Percentiles rank a stretch among this genome's conserved stretches.
Evolutionary conservation across 2,113 vertebrate genomes (phyloP).

Genomic region (Sinocyclocheilus rhinocerous): DNA sequence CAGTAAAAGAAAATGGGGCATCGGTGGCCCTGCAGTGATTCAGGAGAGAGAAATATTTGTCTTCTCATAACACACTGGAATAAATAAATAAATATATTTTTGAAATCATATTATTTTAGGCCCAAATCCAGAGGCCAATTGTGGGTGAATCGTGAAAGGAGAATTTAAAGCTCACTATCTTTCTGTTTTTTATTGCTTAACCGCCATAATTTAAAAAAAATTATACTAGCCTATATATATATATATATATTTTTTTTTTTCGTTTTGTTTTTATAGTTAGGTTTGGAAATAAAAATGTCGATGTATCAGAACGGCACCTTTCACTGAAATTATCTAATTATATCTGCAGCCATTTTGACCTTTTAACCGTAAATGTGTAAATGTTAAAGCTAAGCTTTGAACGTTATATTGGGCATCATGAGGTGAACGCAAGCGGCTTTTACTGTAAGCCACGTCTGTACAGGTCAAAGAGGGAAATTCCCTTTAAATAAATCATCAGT

Average conservation of each 20-base stretch:
- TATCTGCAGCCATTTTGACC: not conserved
- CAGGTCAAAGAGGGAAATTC: constrained; percentile 27
- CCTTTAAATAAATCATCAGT: constrained; percentile 51
- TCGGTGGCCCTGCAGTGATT: not conserved
- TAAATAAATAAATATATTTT: not conserved
- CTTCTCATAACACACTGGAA: constrained; percentile 2
- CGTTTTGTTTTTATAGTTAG: not conserved
- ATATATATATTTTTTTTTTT: not conserved
- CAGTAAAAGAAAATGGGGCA: not conserved
- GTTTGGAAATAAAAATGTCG: not conserved
- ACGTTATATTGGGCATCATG: not conserved
- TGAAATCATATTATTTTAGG: not conserved
- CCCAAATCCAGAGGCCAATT: not conserved
- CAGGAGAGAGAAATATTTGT: not conserved
- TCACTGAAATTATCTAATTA: not conserved
- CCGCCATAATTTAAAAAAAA: not conserved
- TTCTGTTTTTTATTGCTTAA: not conserved
- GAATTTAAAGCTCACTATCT: not conserved
- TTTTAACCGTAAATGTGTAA: not conserved
- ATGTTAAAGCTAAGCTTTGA: not conserved
- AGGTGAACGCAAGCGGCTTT: not conserved
- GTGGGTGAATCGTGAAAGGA: not conserved
- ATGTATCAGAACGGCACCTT: not conserved
- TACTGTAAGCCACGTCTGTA: not conserved
- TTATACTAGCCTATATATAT: not conserved